phyloP scores from a whole-genome alignment of 2,888 invertebrate species.

The Trichogramma evanescens region DNA sequence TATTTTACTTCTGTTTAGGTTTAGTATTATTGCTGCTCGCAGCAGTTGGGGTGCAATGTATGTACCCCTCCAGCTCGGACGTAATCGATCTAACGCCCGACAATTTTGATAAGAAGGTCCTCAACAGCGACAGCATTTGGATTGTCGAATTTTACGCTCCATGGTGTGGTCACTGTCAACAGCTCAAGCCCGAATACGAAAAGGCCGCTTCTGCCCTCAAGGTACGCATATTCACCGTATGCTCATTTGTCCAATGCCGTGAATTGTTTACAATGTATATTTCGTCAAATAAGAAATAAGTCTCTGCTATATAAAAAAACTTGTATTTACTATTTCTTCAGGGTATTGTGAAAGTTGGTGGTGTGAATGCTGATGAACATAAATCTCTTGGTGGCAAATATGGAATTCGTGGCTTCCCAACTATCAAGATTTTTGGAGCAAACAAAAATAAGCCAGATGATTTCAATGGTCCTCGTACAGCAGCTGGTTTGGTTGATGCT shows the following conservation, averaged over 20 bases:
- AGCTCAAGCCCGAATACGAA: conserved; percentile 84
- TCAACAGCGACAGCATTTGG: conserved; percentile 83
- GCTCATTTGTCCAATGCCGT: not conserved
- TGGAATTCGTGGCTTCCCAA: conserved; percentile 87
- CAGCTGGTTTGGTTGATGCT: conserved; percentile 78
- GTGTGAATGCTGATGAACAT: conserved; percentile 87
- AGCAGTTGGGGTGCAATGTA: conserved; percentile 41
- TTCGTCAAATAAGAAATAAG: not conserved
- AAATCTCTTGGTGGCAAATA: conserved; percentile 72
- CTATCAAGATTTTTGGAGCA: conserved; percentile 86
- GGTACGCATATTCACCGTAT: conserved; percentile 48
- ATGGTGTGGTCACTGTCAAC: conserved; percentile 92
- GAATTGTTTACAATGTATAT: not conserved
- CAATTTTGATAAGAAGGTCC: conserved; percentile 81
- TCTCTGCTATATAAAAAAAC: too few relatives aligned
- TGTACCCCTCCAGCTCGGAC: conserved; percentile 66
- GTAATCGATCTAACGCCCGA: conserved; percentile 79
- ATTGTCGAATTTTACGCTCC: conserved; percentile 94
- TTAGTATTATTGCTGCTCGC: conserved; percentile 11
- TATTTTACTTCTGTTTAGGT: conserved; percentile 2
- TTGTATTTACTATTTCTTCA: conserved; percentile 35
- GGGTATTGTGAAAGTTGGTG: conserved; percentile 91
- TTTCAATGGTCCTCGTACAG: conserved; percentile 78
- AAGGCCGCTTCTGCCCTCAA: conserved; percentile 90
- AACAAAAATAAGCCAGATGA: conserved; percentile 78